A percentile compares a stretch with the other conserved stretches of the same genome.
Conservation (phyloP, 2,113 vertebrate species). For the Semicossyphus pulcher region DNA sequence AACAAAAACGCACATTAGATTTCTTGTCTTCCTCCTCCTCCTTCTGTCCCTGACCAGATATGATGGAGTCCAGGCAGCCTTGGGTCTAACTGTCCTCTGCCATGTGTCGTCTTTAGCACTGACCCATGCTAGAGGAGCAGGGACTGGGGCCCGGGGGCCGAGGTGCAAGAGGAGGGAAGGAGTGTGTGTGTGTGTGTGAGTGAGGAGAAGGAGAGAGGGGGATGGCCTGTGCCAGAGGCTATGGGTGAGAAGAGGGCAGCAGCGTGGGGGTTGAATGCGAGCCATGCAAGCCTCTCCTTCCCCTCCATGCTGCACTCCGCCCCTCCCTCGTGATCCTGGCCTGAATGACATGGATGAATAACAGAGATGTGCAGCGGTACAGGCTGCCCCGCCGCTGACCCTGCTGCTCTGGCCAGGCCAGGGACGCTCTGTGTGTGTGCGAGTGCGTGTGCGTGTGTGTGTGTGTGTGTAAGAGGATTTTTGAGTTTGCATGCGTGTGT, state of each 20-base stretch:
- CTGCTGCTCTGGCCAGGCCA: slow-evolving; percentile 72
- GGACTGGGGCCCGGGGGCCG: slow-evolving; percentile 57
- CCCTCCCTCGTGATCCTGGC: slow-evolving; percentile 75
- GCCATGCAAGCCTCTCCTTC: slow-evolving; percentile 61
- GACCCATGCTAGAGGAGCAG: slow-evolving; percentile 79
- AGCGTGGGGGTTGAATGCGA: slow-evolving; percentile 75
- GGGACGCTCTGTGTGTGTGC: slow-evolving; percentile 34
- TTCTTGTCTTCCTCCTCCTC: neutral
- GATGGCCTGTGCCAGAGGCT: slow-evolving; percentile 60
- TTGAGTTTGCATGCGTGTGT: slow-evolving; percentile 2
- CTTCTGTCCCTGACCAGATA: slow-evolving; percentile 38
- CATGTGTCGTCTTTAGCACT: slow-evolving; percentile 80
- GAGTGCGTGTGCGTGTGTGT: slow-evolving; percentile 4
- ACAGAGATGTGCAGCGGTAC: slow-evolving; percentile 78
- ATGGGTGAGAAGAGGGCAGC: slow-evolving; percentile 69
- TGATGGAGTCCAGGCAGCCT: slow-evolving; percentile 66
- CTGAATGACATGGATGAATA: slow-evolving; percentile 83
- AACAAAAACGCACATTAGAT: neutral
- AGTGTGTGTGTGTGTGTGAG: slow-evolving; percentile 11
- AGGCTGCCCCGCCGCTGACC: slow-evolving; percentile 77
- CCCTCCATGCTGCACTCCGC: slow-evolving; percentile 53
- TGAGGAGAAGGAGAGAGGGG: neutral
- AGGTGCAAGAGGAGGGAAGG: slow-evolving; percentile 50
- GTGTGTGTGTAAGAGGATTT: neutral
- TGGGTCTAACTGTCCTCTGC: slow-evolving; percentile 77